Evolutionary conservation across 2,888 invertebrate species (phyloP).

Genomic region (Dinocampus coccinellae): DNA sequence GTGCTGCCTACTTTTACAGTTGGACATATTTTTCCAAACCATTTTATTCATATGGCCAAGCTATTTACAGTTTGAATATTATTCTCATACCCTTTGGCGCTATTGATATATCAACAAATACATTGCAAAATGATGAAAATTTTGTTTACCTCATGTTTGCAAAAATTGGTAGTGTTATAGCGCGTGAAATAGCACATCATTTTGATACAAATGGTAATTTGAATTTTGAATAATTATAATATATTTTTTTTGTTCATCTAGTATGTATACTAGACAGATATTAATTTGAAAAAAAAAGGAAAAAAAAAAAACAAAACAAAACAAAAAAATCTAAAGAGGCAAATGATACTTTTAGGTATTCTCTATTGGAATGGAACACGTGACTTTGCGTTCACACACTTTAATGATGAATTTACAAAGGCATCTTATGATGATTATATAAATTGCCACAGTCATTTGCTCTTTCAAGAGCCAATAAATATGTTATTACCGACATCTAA

Average conservation of each 20-base stretch:
- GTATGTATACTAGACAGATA: background rate
- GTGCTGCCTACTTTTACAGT: slow-evolving; percentile 35
- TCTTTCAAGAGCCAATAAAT: slow-evolving; percentile 40
- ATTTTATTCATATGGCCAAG: slow-evolving; percentile 48
- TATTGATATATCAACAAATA: slow-evolving; percentile 49
- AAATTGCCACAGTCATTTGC: slow-evolving; percentile 41
- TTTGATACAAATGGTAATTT: slow-evolving; percentile 56
- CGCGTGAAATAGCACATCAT: slow-evolving; percentile 57
- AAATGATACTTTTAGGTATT: slow-evolving; percentile 46
- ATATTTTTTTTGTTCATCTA: background rate
- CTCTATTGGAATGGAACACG: slow-evolving; percentile 51
- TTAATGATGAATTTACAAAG: slow-evolving; percentile 32
- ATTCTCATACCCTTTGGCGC: slow-evolving; percentile 56
- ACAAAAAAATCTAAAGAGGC: slow-evolving; percentile 14
- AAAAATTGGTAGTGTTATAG: slow-evolving; percentile 54
- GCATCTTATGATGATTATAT: slow-evolving; percentile 46
- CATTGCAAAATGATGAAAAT: slow-evolving; percentile 31
- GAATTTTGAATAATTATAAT: slow-evolving; percentile 25
- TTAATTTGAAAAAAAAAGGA: slow-evolving; percentile 9
- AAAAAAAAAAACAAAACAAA: slow-evolving; percentile 2
- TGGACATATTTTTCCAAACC: slow-evolving; percentile 57
- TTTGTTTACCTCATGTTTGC: slow-evolving; percentile 51
- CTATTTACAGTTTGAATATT: slow-evolving; percentile 49
- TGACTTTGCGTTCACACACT: slow-evolving; percentile 33
- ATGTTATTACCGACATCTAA: slow-evolving; percentile 46